Conservation (phyloP, 2,888 invertebrate genomes). For the Microctonus brassicae region DNA sequence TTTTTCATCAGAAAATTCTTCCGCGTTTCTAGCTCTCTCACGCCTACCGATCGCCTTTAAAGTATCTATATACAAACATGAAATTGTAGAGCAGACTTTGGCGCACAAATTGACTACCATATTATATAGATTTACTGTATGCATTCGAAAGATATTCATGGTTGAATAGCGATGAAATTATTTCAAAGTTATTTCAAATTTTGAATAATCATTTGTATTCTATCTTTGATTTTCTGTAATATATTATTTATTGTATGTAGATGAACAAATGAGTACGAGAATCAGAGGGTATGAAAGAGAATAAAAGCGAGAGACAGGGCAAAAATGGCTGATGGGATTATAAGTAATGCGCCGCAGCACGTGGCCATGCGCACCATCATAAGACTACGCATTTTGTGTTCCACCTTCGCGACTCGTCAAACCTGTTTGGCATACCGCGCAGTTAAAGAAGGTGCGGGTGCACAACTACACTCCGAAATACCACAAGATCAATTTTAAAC, state of each 20-base stretch:
- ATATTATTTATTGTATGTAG: too few species aligned
- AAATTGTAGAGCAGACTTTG: conserved; percentile 5
- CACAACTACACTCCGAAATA: conserved; percentile 30
- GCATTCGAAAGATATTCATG: background rate
- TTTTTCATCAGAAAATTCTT: background rate
- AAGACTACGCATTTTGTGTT: conserved; percentile 50
- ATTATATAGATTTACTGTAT: background rate
- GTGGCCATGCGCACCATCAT: conserved; percentile 52
- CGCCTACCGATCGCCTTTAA: background rate
- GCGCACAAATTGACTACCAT: background rate
- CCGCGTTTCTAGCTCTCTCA: background rate
- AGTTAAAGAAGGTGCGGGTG: conserved; percentile 23
- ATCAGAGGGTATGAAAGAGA: conserved; percentile 22
- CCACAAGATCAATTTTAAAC: conserved; percentile 33
- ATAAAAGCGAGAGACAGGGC: conserved; percentile 35
- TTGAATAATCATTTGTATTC: too few species aligned
- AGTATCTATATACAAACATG: conserved; percentile 16
- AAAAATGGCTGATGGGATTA: conserved; percentile 64
- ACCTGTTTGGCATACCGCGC: conserved; percentile 58
- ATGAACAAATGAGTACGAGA: conserved; percentile 16
- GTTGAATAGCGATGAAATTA: too few species aligned
- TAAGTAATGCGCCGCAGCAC: conserved; percentile 68
- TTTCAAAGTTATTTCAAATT: too few species aligned
- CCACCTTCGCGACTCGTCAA: conserved; percentile 65
- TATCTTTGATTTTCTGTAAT: too few species aligned